phyloP scores from a whole-genome alignment of 2,888 invertebrate genomes.

The Blastobasis adustella region DNA sequence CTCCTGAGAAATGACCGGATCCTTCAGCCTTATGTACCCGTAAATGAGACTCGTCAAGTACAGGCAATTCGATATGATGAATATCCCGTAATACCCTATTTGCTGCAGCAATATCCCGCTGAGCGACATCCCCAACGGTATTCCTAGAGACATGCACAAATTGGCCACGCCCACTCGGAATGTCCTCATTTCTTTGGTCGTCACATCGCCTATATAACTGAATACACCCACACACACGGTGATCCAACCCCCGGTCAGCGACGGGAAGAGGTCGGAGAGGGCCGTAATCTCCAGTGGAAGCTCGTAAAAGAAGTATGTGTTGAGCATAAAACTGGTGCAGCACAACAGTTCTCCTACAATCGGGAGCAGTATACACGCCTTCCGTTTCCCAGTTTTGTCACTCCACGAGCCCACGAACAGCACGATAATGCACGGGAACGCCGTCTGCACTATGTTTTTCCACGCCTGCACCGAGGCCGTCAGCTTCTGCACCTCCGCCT shows the following conservation, averaged over 20 bases:
- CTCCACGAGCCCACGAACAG: conserved; percentile 89
- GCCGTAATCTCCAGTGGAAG: conserved; percentile 74
- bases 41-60: conserved; percentile 71
- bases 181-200: conserved; percentile 75
- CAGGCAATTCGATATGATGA: conserved; percentile 63
- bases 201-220: conserved; percentile 78
- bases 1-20: conserved; percentile 51
- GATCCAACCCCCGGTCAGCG: conserved; percentile 74
- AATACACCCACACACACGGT: conserved; percentile 76
- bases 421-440: conserved; percentile 86
- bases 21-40: conserved; percentile 62
- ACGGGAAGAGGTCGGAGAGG: conserved; percentile 71
- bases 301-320: conserved; percentile 83
- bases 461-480: conserved; percentile 87
- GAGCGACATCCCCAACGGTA: conserved; percentile 73
- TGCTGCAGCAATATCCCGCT: conserved; percentile 71
- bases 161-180: conserved; percentile 77
- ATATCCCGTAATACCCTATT: conserved; percentile 69
- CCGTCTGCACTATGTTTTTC: conserved; percentile 88
- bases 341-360: conserved; percentile 86
- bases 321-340: conserved; percentile 84
- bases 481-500: conserved; percentile 79
- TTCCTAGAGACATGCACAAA: conserved; percentile 76
- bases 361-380: conserved; percentile 88
- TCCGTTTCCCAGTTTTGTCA: conserved; percentile 79